phyloP scores from a whole-genome alignment of 2,113 vertebrate genomes.

The Phrynosoma blainvillii region DNA sequence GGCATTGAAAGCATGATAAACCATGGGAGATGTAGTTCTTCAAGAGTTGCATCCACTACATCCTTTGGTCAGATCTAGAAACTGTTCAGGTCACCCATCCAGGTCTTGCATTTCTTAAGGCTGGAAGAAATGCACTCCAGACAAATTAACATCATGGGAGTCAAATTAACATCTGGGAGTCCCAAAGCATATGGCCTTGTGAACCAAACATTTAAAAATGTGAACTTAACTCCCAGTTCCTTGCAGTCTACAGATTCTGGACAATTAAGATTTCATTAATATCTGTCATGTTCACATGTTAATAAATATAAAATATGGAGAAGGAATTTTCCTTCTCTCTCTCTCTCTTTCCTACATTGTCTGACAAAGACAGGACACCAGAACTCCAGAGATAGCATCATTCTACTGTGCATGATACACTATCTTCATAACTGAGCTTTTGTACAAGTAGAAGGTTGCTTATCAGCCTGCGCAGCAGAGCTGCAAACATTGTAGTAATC shows the following conservation, averaged over 20 bases:
- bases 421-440: neutral
- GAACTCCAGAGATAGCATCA: slow-evolving; percentile 24
- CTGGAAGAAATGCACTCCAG: neutral
- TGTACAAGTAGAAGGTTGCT: slow-evolving; percentile 20
- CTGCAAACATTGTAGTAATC: neutral
- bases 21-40: no score
- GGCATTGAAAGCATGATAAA: no score
- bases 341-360: fast-evolving
- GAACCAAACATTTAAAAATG: neutral
- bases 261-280: slow-evolving; percentile 13
- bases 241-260: neutral
- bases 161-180: neutral
- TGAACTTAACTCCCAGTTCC: neutral
- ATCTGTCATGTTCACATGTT: slow-evolving; percentile 30
- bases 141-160: neutral
- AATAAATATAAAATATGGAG: fast-evolving
- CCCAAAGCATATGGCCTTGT: neutral
- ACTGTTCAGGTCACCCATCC: neutral
- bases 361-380: slow-evolving; percentile 13
- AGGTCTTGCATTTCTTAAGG: neutral
- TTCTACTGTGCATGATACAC: neutral
- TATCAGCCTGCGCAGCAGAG: fast-evolving
- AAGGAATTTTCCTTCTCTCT: neutral
- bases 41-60: no score
- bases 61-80: neutral